These are phyloP conservation scores for Gnatocerus cornutus DNA, from an alignment of 2,888 invertebrate genomes.

Conservation along the genomic window DNA sequence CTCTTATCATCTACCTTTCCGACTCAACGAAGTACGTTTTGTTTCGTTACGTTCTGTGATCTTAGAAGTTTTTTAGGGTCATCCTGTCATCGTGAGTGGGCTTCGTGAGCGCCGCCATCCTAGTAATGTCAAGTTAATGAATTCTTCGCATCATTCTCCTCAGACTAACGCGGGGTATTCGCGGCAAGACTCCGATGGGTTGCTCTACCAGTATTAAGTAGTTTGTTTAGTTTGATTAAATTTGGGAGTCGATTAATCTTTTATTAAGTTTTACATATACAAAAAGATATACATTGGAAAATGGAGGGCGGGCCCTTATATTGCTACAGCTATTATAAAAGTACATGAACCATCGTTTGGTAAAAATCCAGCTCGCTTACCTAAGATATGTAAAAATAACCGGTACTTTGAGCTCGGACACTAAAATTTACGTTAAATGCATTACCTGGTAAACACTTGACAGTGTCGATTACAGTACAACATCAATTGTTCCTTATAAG, in stretches of 20 bases:
- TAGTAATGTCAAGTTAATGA: constrained; percentile 84
- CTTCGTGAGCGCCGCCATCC: constrained; percentile 78
- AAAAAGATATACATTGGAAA: constrained; percentile 54
- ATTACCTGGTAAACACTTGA: constrained; percentile 58
- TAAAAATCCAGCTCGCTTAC: constrained; percentile 54
- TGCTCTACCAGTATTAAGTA: constrained; percentile 41
- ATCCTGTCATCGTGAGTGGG: constrained; percentile 78
- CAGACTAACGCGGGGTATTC: constrained; percentile 88
- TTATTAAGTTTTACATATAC: constrained; percentile 54
- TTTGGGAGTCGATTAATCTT: neutral
- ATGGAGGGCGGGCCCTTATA: constrained; percentile 31
- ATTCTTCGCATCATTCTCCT: constrained; percentile 86
- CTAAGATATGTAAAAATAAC: constrained; percentile 57
- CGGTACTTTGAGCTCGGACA: constrained; percentile 56
- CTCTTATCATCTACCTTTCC: neutral
- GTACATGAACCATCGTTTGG: constrained; percentile 51
- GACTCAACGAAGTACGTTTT: constrained; percentile 11
- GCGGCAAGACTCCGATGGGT: constrained; percentile 82
- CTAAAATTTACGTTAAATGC: constrained; percentile 59
- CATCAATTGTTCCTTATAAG: constrained; percentile 36
- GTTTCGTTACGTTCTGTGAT: neutral
- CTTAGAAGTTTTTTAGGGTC: constrained; percentile 73
- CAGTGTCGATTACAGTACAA: constrained; percentile 48
- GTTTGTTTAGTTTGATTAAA: too few species aligned
- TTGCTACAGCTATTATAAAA: constrained; percentile 56